Percentiles rank a stretch among this genome's conserved stretches.
Evolutionary conservation across 2,113 vertebrate genomes (phyloP).

Genomic region (Columba livia): DNA sequence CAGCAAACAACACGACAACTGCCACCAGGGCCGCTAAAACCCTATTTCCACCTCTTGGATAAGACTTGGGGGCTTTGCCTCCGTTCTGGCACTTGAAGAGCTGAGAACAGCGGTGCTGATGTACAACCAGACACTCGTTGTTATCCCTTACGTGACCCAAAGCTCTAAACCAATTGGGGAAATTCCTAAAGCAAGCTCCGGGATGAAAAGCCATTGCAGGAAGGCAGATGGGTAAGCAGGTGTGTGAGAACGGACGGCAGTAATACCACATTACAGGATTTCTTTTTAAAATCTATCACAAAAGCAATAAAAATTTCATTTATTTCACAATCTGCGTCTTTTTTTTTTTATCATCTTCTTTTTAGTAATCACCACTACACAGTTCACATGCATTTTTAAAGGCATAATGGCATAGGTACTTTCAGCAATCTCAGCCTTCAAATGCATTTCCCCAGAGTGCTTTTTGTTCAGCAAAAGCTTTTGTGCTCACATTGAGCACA

Average conservation of each 20-base stretch:
- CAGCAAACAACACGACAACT: accelerated
- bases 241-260: neutral
- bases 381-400: neutral
- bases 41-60: neutral
- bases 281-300: neutral
- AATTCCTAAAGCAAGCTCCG: neutral
- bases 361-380: neutral
- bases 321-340: neutral
- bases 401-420: neutral
- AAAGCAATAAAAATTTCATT: neutral
- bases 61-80: neutral
- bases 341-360: neutral
- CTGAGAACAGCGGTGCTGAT: neutral
- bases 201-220: neutral
- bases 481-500: neutral
- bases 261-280: neutral
- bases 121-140: neutral
- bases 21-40: neutral
- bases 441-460: neutral
- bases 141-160: neutral
- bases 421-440: neutral
- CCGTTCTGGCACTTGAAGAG: neutral
- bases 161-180: neutral
- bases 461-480: constrained; percentile 13
- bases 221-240: neutral